A percentile compares a stretch with the other conserved stretches of the same genome.
Evolutionary conservation across 2,113 vertebrate species (phyloP).

Genomic region (Rhabdornis inornatus): DNA sequence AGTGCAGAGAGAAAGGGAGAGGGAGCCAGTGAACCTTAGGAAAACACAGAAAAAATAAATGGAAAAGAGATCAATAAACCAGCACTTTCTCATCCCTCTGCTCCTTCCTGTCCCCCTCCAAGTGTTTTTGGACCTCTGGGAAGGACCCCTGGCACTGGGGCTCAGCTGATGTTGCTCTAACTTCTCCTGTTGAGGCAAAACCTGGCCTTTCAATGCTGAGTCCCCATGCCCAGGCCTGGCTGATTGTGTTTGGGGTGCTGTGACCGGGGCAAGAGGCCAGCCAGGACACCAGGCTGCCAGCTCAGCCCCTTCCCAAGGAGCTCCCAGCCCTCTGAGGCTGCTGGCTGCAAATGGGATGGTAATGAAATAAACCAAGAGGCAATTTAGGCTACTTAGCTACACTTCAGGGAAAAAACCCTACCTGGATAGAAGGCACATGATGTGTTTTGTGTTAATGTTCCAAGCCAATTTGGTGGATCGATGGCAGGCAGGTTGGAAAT

Average conservation of each 20-base stretch:
- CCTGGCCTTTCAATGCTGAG: neutral
- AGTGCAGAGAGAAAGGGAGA: neutral
- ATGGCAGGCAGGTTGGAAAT: neutral
- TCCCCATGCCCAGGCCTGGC: neutral
- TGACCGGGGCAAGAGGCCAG: neutral
- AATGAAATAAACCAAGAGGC: conserved; percentile 1
- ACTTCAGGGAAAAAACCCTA: neutral
- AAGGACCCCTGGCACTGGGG: neutral
- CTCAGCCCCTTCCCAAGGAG: conserved; percentile 19
- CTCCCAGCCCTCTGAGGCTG: neutral
- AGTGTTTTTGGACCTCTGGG: neutral
- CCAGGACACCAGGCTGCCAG: neutral
- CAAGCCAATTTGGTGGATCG: neutral
- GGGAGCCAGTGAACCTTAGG: neutral
- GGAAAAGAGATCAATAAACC: too few species aligned
- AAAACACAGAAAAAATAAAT: neutral
- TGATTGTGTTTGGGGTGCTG: neutral
- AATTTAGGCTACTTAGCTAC: conserved; percentile 9
- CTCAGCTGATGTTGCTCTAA: neutral
- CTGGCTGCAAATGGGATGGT: neutral
- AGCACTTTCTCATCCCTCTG: neutral
- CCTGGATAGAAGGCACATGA: neutral
- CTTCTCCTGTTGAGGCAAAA: neutral
- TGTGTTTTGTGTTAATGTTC: neutral
- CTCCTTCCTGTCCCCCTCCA: fast-evolving